Conservation (phyloP, 2,888 invertebrate species). For the Ctenicera cuprea region DNA sequence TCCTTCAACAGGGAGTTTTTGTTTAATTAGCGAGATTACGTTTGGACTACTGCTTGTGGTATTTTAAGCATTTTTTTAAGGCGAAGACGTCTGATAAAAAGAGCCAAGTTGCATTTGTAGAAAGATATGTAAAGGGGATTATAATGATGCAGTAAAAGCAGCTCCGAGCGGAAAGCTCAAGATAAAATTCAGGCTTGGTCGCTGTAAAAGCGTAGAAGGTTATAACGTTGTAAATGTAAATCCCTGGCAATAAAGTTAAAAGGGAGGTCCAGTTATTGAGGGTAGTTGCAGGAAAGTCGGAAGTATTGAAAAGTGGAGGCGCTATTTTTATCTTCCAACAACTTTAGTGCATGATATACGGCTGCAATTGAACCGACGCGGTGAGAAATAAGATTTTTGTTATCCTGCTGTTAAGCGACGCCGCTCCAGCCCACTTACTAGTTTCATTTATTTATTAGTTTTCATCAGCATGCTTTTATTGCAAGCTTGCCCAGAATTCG, state of each 20-base stretch:
- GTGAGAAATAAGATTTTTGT: not conserved
- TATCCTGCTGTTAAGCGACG: not conserved
- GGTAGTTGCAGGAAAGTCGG: constrained; percentile 37
- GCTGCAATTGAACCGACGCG: not conserved
- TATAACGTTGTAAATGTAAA: constrained; percentile 53
- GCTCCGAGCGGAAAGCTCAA: not conserved
- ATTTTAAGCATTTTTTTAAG: not conserved
- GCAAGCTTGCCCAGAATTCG: no score
- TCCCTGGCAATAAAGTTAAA: constrained; percentile 49
- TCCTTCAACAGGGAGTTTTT: constrained; percentile 21
- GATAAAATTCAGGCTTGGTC: constrained; percentile 29
- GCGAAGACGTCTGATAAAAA: not conserved
- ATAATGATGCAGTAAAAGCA: constrained; percentile 24
- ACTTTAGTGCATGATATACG: constrained; percentile 18
- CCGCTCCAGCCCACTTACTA: no score
- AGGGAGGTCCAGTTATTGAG: constrained; percentile 44
- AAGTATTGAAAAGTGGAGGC: constrained; percentile 39
- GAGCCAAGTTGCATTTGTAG: not conserved
- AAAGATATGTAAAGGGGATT: constrained; percentile 22
- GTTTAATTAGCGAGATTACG: constrained; percentile 41
- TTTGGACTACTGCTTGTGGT: constrained; percentile 7
- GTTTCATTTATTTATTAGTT: no score
- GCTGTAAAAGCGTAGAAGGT: constrained; percentile 47
- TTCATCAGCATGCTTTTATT: no score
- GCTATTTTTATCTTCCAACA: constrained; percentile 24